Evolutionary conservation across 2,797 vertebrate species (phyloP).

Genomic region (Alouatta caraya): DNA sequence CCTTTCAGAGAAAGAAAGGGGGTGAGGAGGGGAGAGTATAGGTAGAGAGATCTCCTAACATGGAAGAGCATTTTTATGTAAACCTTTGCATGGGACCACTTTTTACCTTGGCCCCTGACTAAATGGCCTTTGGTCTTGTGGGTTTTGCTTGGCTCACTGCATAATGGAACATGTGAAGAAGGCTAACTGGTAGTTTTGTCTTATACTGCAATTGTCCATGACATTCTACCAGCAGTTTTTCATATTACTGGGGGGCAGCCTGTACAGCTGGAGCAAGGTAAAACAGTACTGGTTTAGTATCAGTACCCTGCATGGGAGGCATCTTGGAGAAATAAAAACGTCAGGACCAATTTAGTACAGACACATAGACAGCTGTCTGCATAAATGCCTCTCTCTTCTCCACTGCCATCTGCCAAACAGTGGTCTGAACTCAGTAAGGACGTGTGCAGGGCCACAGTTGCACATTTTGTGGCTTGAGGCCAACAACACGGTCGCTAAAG

Average conservation of each 20-base stretch:
- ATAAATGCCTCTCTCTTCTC: background rate
- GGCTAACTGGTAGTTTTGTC: background rate
- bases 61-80: background rate
- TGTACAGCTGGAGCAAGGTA: background rate
- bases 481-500: background rate
- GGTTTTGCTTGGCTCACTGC: background rate
- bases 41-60: background rate
- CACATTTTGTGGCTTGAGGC: background rate
- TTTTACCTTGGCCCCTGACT: background rate
- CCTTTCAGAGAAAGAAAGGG: background rate
- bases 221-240: background rate
- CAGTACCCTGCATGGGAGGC: background rate
- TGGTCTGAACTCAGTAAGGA: background rate
- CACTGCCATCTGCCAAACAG: background rate
- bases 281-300: background rate
- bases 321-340: background rate
- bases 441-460: background rate
- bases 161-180: background rate
- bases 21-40: background rate
- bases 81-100: background rate
- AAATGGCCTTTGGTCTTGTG: background rate
- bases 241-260: background rate
- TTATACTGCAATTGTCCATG: background rate
- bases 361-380: background rate
- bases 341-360: background rate